Evolutionary conservation across 2,797 vertebrate species (phyloP).

Genomic region (Microchirus variegatus): DNA sequence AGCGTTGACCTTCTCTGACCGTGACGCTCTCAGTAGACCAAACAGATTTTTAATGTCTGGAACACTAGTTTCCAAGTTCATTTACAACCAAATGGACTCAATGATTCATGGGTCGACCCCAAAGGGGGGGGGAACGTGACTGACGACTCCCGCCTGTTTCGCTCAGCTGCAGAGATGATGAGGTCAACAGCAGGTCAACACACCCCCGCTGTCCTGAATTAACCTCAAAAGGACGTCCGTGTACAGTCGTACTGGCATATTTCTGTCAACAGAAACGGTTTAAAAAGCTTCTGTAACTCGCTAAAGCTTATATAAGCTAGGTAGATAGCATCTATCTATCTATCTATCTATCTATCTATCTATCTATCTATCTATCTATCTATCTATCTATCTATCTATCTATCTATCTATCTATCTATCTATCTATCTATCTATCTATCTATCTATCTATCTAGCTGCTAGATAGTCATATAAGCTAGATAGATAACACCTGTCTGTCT

Average conservation of each 20-base stretch:
- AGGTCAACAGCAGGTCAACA: slow-evolving; percentile 10
- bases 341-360: too few relatives aligned
- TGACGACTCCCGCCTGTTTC: slow-evolving; percentile 17
- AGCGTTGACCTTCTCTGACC: slow-evolving; percentile 6
- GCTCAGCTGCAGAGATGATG: slow-evolving; percentile 34
- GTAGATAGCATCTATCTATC: too few relatives aligned
- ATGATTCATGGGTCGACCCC: slow-evolving; percentile 19
- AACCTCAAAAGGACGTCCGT: neutral
- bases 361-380: too few relatives aligned
- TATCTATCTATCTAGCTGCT: too few relatives aligned
- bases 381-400: too few relatives aligned
- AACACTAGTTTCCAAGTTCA: neutral
- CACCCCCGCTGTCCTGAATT: slow-evolving; percentile 13
- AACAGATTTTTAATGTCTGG: slow-evolving; percentile 2
- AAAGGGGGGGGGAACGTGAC: slow-evolving; percentile 15
- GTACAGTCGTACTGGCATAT: neutral
- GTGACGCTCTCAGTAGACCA: neutral
- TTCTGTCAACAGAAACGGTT: too few relatives aligned
- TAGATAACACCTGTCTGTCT: too few relatives aligned
- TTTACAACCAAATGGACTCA: slow-evolving; percentile 14
- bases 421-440: too few relatives aligned
- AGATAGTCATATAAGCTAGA: too few relatives aligned
- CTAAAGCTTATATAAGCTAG: too few relatives aligned
- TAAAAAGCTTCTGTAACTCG: too few relatives aligned
- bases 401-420: too few relatives aligned